A percentile compares a stretch with the other conserved stretches of the same genome.
Conservation (phyloP, 2,113 vertebrate species). For the Melozone crissalis region DNA sequence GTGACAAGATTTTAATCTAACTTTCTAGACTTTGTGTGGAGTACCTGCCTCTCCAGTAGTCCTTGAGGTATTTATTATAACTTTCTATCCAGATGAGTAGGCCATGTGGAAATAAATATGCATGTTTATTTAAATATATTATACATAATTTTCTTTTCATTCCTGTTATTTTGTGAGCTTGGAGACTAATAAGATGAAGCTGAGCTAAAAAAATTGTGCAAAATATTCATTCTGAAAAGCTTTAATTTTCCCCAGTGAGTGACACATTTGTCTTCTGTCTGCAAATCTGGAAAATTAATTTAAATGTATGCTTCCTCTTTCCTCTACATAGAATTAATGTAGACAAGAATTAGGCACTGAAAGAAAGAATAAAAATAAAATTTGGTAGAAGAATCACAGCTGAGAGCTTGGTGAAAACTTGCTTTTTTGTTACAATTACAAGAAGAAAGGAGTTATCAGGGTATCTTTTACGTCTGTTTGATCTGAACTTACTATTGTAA, state of each 20-base stretch:
- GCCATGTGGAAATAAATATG: slow-evolving; percentile 24
- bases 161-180: background rate
- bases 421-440: background rate
- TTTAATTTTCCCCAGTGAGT: slow-evolving; percentile 37
- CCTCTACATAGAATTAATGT: slow-evolving; percentile 37
- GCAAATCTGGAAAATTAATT: slow-evolving; percentile 60
- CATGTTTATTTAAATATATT: slow-evolving; percentile 15
- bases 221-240: slow-evolving; percentile 7
- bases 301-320: slow-evolving; percentile 52
- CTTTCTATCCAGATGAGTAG: background rate
- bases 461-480: background rate
- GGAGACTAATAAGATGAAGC: slow-evolving; percentile 31
- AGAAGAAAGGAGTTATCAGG: background rate
- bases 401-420: background rate
- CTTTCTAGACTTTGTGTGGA: background rate
- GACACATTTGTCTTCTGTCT: slow-evolving; percentile 56
- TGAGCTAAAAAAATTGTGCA: background rate
- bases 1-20: background rate
- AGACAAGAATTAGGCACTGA: slow-evolving; percentile 15
- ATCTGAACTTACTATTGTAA: background rate
- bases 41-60: background rate
- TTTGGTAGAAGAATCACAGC: background rate
- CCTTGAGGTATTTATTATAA: slow-evolving; percentile 13
- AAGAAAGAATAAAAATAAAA: slow-evolving; percentile 27
- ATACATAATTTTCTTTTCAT: slow-evolving; percentile 17